A percentile compares a stretch with the other conserved stretches of the same genome.
Conservation (phyloP, 2,888 invertebrate genomes). For the Cephus rjabovi region DNA sequence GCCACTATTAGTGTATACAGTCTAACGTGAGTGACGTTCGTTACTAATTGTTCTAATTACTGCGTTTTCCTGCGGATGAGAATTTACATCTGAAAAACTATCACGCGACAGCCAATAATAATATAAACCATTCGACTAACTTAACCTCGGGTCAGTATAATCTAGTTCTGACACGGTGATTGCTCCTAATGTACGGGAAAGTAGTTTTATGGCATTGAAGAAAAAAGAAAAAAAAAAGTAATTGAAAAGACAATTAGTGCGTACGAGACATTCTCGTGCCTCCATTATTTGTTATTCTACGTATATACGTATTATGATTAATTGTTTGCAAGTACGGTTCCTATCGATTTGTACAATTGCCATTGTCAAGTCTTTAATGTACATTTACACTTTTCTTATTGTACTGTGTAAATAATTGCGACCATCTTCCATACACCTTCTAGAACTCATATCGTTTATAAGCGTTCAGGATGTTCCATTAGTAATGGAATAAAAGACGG, state of each 20-base stretch:
- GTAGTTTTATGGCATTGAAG: background rate
- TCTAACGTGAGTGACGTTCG: background rate
- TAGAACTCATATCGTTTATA: background rate
- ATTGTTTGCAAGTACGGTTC: background rate
- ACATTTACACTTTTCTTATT: background rate
- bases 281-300: background rate
- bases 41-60: background rate
- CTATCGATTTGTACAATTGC: background rate
- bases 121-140: background rate
- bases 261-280: background rate
- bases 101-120: background rate
- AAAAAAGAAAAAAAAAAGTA: too few species aligned
- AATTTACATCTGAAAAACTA: background rate
- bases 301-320: background rate
- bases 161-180: background rate
- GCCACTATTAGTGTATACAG: background rate
- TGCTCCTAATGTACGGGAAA: background rate
- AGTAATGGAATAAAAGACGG: background rate
- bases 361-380: background rate
- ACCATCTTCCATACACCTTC: background rate
- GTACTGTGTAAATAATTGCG: background rate
- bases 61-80: background rate
- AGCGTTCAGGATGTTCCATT: background rate
- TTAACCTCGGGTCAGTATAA: background rate
- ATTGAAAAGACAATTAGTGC: background rate